Evolutionary conservation across 2,888 invertebrate genomes (phyloP), one percentile per base, ranked within the genome.

Genomic region (Melanostoma mellinum): DNA sequence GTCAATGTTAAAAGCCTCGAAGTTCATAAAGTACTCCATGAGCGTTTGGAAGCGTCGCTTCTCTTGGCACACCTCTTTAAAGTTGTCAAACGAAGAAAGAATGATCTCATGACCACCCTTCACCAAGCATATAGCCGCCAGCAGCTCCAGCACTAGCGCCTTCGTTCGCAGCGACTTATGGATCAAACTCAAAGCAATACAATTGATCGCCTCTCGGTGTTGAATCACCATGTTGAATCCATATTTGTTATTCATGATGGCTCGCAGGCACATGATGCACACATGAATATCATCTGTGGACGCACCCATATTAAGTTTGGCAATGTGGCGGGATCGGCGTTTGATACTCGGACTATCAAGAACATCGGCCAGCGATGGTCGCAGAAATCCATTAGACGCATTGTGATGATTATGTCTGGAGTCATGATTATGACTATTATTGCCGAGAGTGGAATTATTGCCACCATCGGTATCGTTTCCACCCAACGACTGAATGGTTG

Each of bases 171-270:
- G 93, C 90, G 98, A 98, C 92, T 97, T 98, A 92, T 99, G 99
- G 87, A 98, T 98, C 20, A 99, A 93, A 90, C 98, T 98, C 36
- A 99, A 92, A 0, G 99, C 98, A 89, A 99, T 99, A 92, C 98
- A 98, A 92, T 99, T 99, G 90, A 99, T 99, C 53, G 99, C 99
- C 91, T 99, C 98, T 61, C 97, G 94, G 92, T 99, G 98, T 89
- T 98, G 97, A 90, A 99, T 99, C 58, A 99, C 99, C 96, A 98
- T 97, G 92, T 99, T 99, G 92, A 99, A 99, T 86, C 99, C 99
- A 91, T 98, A 98, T 96, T 99, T 99, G 91, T 99, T 99, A 92
- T 99, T 99, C 99, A 99, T 99, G 89, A 99, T 99, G 87, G 99
- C 99, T 76, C 99, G 94, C 93, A 99, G 95, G 90, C 99, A 99